phyloP scores from a whole-genome alignment of 2,797 vertebrate genomes.

The Sparidentex hasta region DNA sequence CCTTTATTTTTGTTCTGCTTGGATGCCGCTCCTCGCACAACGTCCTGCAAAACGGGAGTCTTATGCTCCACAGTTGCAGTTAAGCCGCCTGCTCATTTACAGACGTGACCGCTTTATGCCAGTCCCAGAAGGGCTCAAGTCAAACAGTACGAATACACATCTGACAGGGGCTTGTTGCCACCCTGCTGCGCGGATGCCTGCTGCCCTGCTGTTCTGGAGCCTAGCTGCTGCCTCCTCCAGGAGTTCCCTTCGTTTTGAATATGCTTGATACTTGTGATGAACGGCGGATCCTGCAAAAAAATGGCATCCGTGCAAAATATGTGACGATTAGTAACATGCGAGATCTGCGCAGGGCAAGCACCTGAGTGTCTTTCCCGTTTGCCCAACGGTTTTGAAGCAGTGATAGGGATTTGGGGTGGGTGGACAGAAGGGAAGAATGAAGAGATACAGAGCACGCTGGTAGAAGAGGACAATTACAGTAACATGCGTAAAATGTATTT shows the following conservation, averaged over 20 bases:
- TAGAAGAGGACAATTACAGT: background rate
- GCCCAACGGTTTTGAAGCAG: background rate
- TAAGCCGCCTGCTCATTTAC: constrained; percentile 43
- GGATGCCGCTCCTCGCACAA: constrained; percentile 36
- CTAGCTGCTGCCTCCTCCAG: constrained; percentile 26
- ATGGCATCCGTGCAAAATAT: background rate
- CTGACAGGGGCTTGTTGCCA: constrained; percentile 50
- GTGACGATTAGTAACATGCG: background rate
- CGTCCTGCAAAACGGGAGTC: constrained; percentile 36
- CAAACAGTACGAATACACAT: constrained; percentile 56
- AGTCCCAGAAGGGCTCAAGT: constrained; percentile 63
- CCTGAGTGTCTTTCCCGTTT: background rate
- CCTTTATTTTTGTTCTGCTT: constrained; percentile 37
- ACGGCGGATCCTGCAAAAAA: constrained; percentile 11
- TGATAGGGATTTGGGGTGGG: background rate
- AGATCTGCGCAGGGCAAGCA: background rate
- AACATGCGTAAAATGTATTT: background rate
- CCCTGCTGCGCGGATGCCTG: constrained; percentile 33
- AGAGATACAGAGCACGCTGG: background rate
- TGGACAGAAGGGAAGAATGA: constrained; percentile 1
- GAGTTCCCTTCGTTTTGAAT: constrained; percentile 31
- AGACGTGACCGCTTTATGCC: constrained; percentile 45
- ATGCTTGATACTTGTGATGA: constrained; percentile 10
- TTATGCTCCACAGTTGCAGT: constrained; percentile 30
- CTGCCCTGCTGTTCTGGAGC: constrained; percentile 45